phyloP scores from a whole-genome alignment of 2,888 invertebrate species.

The Drosophila mettleri region DNA sequence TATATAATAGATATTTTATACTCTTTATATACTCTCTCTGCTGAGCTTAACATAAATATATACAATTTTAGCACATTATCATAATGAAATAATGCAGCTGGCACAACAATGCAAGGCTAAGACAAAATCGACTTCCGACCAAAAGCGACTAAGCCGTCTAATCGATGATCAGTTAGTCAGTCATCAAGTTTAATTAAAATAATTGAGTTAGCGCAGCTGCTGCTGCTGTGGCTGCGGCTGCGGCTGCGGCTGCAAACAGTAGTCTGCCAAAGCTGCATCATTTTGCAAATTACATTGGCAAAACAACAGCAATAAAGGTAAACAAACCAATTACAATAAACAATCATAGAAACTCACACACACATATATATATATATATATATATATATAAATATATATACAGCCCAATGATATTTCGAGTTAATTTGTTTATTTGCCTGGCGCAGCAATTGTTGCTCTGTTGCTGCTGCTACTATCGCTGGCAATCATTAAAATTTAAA shows the following conservation, averaged over 20 bases:
- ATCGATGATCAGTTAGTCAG: slow-evolving; percentile 51
- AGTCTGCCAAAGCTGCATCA: slow-evolving; percentile 31
- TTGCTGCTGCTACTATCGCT: slow-evolving; percentile 19
- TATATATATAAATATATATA: not conserved
- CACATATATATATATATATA: slow-evolving; percentile 7
- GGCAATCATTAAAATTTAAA: slow-evolving; percentile 63
- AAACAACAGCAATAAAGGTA: slow-evolving; percentile 44
- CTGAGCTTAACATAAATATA: not conserved
- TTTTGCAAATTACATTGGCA: slow-evolving; percentile 47
- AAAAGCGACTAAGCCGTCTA: slow-evolving; percentile 27
- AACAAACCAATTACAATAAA: slow-evolving; percentile 72
- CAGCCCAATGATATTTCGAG: slow-evolving; percentile 69
- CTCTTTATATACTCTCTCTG: not conserved
- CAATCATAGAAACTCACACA: slow-evolving; percentile 33
- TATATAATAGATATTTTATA: not conserved
- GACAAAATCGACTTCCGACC: slow-evolving; percentile 4
- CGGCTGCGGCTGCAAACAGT: slow-evolving; percentile 20
- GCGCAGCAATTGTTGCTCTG: slow-evolving; percentile 23
- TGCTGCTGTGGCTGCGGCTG: slow-evolving; percentile 12
- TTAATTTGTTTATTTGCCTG: slow-evolving; percentile 75
- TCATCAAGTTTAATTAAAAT: slow-evolving; percentile 55
- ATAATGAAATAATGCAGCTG: not conserved
- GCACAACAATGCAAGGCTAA: slow-evolving; percentile 7
- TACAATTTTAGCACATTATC: not conserved
- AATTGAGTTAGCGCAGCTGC: slow-evolving; percentile 57